Conservation (phyloP, 2,797 vertebrate species). For the Gymnodraco acuticeps region DNA sequence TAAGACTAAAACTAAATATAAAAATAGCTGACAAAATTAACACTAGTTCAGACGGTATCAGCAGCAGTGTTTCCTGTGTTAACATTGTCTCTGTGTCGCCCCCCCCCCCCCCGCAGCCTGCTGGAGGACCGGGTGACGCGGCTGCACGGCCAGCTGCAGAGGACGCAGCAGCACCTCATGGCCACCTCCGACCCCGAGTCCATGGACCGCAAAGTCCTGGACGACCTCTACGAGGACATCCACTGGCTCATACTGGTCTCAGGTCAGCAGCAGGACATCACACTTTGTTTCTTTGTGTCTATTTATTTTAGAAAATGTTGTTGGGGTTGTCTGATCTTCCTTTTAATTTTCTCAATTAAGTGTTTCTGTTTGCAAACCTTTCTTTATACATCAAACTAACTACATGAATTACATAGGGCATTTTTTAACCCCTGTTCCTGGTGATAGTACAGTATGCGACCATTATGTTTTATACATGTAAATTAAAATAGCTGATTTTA, state of each 20-base stretch:
- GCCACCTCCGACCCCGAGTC: constrained; percentile 88
- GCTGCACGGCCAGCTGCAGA: constrained; percentile 96
- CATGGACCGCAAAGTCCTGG: constrained; percentile 92
- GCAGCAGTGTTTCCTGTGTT: background rate
- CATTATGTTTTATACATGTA: too few relatives aligned
- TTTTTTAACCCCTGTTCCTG: background rate
- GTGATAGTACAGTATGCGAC: too few relatives aligned
- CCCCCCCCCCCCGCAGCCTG: constrained; percentile 80
- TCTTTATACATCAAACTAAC: background rate
- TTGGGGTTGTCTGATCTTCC: background rate
- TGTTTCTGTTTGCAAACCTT: background rate
- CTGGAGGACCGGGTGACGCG: constrained; percentile 96
- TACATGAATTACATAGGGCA: background rate
- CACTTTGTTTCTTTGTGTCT: background rate
- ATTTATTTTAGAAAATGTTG: background rate
- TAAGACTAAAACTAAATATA: too few relatives aligned
- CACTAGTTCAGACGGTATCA: too few relatives aligned
- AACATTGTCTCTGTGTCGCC: background rate
- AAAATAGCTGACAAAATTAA: too few relatives aligned
- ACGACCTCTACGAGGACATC: constrained; percentile 99
- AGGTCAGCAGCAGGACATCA: constrained; percentile 82
- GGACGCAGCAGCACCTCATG: constrained; percentile 96
- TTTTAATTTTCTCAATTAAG: background rate
- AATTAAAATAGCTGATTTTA: background rate
- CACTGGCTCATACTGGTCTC: constrained; percentile 99